These are phyloP conservation scores for Oreotragus oreotragus DNA, from an alignment of 2,113 vertebrate genomes.

Conservation along the genomic window DNA sequence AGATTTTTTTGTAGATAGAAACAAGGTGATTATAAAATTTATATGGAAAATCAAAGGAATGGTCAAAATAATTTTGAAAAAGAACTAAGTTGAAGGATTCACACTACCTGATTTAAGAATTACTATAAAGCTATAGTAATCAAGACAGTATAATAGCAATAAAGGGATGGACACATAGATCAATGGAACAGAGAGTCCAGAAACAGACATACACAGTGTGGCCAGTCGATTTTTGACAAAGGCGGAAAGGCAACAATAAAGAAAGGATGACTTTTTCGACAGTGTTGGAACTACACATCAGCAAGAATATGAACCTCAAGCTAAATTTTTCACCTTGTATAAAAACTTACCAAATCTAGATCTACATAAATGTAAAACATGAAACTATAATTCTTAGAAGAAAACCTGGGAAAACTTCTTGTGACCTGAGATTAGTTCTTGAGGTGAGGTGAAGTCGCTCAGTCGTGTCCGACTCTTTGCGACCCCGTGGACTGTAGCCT, in stretches of 20 bases:
- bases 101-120: neutral
- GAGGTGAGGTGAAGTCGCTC: too few relatives aligned
- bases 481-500: too few relatives aligned
- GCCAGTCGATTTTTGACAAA: neutral
- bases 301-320: neutral
- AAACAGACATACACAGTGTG: neutral
- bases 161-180: neutral
- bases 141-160: neutral
- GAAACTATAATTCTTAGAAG: neutral
- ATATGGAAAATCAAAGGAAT: neutral
- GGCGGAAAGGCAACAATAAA: neutral
- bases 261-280: neutral
- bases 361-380: neutral
- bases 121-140: neutral
- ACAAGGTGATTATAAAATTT: neutral
- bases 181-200: neutral
- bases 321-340: neutral
- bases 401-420: neutral
- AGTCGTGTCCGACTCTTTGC: too few relatives aligned
- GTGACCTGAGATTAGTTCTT: neutral
- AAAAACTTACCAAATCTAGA: neutral
- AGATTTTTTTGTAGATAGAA: neutral
- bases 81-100: neutral
- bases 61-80: neutral
- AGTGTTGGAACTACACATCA: neutral